phyloP scores from a whole-genome alignment of 2,113 vertebrate genomes.

The Corythornis cristatus region DNA sequence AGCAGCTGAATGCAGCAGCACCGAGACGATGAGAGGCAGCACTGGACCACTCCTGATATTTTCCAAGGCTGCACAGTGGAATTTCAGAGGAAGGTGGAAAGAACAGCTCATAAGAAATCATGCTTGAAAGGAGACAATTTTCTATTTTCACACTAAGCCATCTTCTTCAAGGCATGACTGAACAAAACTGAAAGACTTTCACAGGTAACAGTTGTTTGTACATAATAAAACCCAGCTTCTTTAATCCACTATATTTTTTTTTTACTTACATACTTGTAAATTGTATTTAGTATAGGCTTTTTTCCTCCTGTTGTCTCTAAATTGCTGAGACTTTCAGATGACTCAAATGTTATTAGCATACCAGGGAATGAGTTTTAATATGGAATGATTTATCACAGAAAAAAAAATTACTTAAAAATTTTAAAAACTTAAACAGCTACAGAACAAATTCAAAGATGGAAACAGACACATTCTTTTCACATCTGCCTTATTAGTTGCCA shows the following conservation, averaged over 20 bases:
- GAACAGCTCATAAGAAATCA: not conserved
- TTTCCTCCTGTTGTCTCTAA: not conserved
- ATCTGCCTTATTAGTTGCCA: not conserved
- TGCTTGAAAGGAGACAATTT: not conserved
- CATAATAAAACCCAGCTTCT: accelerated
- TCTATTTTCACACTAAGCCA: not conserved
- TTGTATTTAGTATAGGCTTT: not conserved
- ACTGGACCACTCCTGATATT: not conserved
- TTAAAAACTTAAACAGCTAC: not conserved
- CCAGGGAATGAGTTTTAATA: not conserved
- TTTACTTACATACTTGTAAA: not conserved
- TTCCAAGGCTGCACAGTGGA: not conserved
- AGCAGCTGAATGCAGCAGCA: not conserved
- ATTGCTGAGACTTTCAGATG: not conserved
- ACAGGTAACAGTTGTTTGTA: not conserved
- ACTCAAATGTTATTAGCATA: not conserved
- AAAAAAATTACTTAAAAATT: not conserved
- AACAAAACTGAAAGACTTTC: not conserved
- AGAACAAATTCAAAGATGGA: not conserved
- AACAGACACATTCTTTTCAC: not conserved
- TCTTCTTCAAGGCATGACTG: not conserved
- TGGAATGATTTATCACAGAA: not conserved
- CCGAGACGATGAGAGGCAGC: not conserved
- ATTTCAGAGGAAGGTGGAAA: not conserved
- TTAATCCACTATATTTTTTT: not conserved